Percentiles rank a stretch among this genome's conserved stretches.
phyloP scores from a whole-genome alignment of 2,113 vertebrate species.

The Elephantulus edwardii region DNA sequence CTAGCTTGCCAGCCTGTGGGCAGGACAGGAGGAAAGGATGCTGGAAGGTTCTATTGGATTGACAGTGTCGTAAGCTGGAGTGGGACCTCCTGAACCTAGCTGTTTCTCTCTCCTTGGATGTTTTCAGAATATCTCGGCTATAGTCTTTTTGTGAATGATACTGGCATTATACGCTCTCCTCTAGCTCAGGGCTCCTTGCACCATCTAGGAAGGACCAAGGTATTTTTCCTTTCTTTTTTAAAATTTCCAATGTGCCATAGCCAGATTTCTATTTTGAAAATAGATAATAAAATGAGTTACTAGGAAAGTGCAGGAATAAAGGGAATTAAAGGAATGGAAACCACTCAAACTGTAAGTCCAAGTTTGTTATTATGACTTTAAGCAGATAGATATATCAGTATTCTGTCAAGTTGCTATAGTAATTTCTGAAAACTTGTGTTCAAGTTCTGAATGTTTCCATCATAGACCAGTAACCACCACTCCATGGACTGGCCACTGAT shows the following conservation, averaged over 20 bases:
- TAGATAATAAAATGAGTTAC: background rate
- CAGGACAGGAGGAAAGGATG: background rate
- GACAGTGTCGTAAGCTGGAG: background rate
- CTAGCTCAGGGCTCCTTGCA: background rate
- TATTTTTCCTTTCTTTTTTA: background rate
- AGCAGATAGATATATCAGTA: background rate
- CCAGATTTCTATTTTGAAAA: conserved; percentile 13
- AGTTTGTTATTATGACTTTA: conserved; percentile 16
- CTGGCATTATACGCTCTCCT: background rate
- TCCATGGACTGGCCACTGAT: too few relatives aligned
- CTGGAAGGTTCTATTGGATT: background rate
- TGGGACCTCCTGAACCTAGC: background rate
- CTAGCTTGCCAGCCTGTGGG: background rate
- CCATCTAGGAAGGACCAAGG: background rate
- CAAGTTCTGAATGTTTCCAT: background rate
- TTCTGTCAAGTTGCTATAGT: background rate
- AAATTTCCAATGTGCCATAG: background rate
- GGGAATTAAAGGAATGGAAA: background rate
- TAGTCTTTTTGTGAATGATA: background rate
- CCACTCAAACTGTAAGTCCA: background rate
- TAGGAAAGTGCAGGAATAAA: background rate
- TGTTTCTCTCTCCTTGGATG: background rate
- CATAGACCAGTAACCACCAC: background rate
- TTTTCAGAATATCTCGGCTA: background rate
- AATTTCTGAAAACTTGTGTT: background rate